Base-by-base conservation (phyloP, 1,140 invertebrate species). In the Aculops lycopersici region DNA sequence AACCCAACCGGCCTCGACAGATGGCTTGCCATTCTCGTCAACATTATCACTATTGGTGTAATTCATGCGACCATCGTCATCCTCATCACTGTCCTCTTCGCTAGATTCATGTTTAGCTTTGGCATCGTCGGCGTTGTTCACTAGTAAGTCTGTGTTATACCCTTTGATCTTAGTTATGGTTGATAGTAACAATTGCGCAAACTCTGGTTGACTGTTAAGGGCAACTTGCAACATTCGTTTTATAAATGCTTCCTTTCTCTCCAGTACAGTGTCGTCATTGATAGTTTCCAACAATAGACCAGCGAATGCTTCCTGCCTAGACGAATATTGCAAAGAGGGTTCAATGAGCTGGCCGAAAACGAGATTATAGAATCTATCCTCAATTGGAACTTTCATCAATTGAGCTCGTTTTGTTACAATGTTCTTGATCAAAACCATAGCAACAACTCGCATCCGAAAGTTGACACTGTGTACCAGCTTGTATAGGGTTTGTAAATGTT, bases 321-420 rank as follows among this genome's bases (percentile, higher is more conserved):
- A 69, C 1, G 71, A 71, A 15, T 59, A 63, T 39, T 67, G 62
- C 35, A 92, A 62, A 44, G 73, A 67, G 2, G 72, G 62, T 51
- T 80, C 76, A 1, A 71, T 50, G 37, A 95, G 51, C 54, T 90
- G 88, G 21, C 66, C 66, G 54, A 95, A 97, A 17, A 97, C 62
- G 1, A 78, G 69, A 45, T 66, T 67, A 59, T 90, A 94, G 61
- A 78, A 95, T 41, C 84, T 60, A 48, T 64, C 63, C 5, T 58
- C 55, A 3, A 61, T 38, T 8, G 35, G 24, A 36, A 46, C 48
- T 37, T 20, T 38, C 35, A 47, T 53, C 12, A 57, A 48, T 45
- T 56, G 58, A 41, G 43, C 53, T 47, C 38, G 39, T 18, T 40
- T 40, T 4, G 31, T 15, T 17, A 42, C 36, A 21, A 45, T 37